Conservation (phyloP, 1,140 invertebrate species). For the Pseudomyrmex cubaensis region DNA sequence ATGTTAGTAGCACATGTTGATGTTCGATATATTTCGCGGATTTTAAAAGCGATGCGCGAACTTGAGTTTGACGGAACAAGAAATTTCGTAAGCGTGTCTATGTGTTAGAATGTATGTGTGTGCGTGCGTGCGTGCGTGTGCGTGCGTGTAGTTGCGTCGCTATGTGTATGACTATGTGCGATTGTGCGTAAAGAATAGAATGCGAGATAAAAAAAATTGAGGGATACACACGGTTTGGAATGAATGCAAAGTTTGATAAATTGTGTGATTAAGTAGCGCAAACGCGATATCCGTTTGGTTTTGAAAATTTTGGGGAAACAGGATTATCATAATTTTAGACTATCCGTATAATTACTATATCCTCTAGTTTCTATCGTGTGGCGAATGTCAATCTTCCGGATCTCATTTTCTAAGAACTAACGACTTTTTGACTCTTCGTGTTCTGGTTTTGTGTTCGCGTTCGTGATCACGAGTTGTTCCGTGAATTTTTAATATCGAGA, state of each 20-base stretch:
- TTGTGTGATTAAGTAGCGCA: too few relatives aligned
- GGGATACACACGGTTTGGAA: not conserved
- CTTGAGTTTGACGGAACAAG: slow-evolving; percentile 1
- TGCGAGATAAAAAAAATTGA: not conserved
- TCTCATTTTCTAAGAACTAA: slow-evolving; percentile 32
- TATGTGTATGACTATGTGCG: too few relatives aligned
- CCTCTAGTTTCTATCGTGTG: slow-evolving; percentile 22
- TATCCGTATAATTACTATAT: not conserved
- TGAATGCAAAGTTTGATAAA: not conserved
- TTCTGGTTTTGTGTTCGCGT: slow-evolving; percentile 15
- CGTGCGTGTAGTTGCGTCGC: not conserved
- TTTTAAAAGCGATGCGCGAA: slow-evolving; percentile 15
- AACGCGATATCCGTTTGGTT: not conserved
- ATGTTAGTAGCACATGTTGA: slow-evolving; percentile 55
- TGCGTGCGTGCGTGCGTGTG: not conserved
- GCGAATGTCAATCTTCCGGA: slow-evolving; percentile 35
- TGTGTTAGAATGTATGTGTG: slow-evolving; percentile 28
- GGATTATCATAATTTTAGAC: not conserved
- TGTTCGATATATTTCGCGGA: slow-evolving; percentile 59
- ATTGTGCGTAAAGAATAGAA: not conserved
- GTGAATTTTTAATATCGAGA: not conserved
- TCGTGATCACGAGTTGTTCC: slow-evolving; percentile 8
- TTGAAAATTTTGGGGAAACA: not conserved
- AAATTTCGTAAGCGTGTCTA: slow-evolving; percentile 30
- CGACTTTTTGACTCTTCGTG: not conserved